Evolutionary conservation across 2,797 vertebrate genomes (phyloP).

Genomic region (Allobates femoralis): DNA sequence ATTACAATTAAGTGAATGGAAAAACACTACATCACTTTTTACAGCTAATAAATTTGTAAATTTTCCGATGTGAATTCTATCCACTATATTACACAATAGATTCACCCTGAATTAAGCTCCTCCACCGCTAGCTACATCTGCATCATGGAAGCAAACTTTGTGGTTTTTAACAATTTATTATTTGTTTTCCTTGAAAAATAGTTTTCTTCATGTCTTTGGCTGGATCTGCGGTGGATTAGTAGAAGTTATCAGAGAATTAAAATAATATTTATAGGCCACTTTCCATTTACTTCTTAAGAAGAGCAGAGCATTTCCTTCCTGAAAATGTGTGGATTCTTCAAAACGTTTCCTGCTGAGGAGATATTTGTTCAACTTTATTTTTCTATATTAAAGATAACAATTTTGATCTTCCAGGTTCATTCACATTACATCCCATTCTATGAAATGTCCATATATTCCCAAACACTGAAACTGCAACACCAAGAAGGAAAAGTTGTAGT

Average conservation of each 20-base stretch:
- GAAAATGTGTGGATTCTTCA: constrained; percentile 17
- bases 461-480: too few relatives aligned
- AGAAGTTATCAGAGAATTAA: constrained; percentile 27
- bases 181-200: constrained; percentile 8
- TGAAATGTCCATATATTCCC: not conserved
- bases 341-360: constrained; percentile 20
- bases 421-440: not conserved
- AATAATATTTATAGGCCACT: constrained; percentile 40
- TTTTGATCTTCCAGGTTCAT: not conserved
- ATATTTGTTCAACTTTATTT: constrained; percentile 11
- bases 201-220: not conserved
- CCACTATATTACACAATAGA: not conserved
- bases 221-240: not conserved
- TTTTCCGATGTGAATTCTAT: constrained; percentile 7
- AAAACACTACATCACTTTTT: constrained; percentile 11
- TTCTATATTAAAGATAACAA: constrained; percentile 8
- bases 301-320: constrained; percentile 34
- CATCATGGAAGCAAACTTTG: not conserved
- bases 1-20: not conserved
- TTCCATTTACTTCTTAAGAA: constrained; percentile 37
- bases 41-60: not conserved
- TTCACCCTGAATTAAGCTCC: not conserved
- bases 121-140: not conserved
- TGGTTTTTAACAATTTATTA: constrained; percentile 9
- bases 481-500: too few relatives aligned